phyloP scores from a whole-genome alignment of 2,888 invertebrate species.

The Protodeltote pygarga region DNA sequence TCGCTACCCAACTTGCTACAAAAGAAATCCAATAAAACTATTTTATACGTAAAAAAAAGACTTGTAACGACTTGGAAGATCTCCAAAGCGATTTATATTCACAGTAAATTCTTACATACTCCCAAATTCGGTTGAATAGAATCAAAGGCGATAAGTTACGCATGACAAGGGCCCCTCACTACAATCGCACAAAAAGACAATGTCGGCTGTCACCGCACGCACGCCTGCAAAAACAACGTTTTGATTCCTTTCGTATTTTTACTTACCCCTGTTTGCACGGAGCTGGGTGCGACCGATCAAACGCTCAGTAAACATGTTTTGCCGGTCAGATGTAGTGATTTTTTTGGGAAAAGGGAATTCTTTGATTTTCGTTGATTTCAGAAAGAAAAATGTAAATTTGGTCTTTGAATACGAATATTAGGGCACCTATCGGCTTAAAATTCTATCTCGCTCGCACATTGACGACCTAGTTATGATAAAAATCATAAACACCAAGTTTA shows the following conservation, averaged over 20 bases:
- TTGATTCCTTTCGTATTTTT: slow-evolving; percentile 61
- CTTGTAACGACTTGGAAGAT: slow-evolving; percentile 12
- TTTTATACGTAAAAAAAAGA: slow-evolving; percentile 2
- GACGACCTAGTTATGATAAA: too few relatives aligned
- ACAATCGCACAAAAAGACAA: slow-evolving; percentile 45
- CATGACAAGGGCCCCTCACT: slow-evolving; percentile 38
- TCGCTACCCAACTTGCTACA: too few relatives aligned
- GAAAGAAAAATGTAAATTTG: not conserved
- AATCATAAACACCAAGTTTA: too few relatives aligned
- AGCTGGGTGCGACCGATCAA: slow-evolving; percentile 69
- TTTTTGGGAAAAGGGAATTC: slow-evolving; percentile 1
- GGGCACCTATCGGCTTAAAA: too few relatives aligned
- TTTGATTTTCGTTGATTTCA: not conserved
- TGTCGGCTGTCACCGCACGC: slow-evolving; percentile 49
- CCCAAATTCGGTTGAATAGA: slow-evolving; percentile 33
- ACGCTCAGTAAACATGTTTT: slow-evolving; percentile 57
- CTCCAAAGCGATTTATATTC: slow-evolving; percentile 15
- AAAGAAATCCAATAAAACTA: too few relatives aligned
- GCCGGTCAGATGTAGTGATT: slow-evolving; percentile 14
- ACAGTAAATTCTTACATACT: slow-evolving; percentile 21
- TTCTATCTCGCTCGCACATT: not conserved
- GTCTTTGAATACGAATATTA: not conserved
- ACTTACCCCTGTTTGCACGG: slow-evolving; percentile 66
- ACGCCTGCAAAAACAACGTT: slow-evolving; percentile 56
- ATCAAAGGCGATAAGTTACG: slow-evolving; percentile 47